Percentiles rank a stretch among this genome's conserved stretches.
Conservation (phyloP, 2,888 invertebrate species). For the Litoditis marina region DNA sequence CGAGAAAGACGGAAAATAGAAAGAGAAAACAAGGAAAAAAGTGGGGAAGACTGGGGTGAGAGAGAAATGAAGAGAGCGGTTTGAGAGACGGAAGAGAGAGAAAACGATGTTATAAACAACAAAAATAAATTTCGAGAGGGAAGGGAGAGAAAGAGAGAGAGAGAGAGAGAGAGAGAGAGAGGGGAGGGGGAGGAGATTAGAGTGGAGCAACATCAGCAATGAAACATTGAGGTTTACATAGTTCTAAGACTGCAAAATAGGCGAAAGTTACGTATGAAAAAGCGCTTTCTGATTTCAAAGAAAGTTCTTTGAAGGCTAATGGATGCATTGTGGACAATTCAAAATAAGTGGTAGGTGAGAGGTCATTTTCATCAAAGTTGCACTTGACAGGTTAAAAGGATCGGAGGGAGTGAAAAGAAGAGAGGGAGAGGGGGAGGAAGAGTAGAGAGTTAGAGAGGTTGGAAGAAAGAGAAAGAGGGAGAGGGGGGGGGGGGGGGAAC, state of each 20-base stretch:
- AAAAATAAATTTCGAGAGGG: too few relatives aligned
- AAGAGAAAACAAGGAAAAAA: slow-evolving; percentile 22
- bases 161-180: not conserved
- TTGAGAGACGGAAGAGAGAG: too few relatives aligned
- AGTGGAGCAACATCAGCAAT: too few relatives aligned
- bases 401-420: not conserved
- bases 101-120: too few relatives aligned
- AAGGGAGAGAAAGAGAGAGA: slow-evolving; percentile 8
- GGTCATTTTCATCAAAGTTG: slow-evolving; percentile 11
- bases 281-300: too few relatives aligned
- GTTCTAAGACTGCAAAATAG: too few relatives aligned
- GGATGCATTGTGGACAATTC: slow-evolving; percentile 2
- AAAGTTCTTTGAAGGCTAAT: too few relatives aligned
- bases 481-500: too few relatives aligned
- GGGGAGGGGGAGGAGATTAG: not conserved
- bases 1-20: slow-evolving; percentile 13
- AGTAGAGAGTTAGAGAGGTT: not conserved
- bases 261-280: too few relatives aligned
- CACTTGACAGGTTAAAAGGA: not conserved
- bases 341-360: slow-evolving; percentile 1
- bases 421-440: not conserved
- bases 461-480: slow-evolving; percentile 19
- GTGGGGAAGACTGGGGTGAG: too few relatives aligned
- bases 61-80: too few relatives aligned
- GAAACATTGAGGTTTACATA: too few relatives aligned